Conservation (phyloP, 2,888 invertebrate genomes). For the Ornithoptera priamus region DNA sequence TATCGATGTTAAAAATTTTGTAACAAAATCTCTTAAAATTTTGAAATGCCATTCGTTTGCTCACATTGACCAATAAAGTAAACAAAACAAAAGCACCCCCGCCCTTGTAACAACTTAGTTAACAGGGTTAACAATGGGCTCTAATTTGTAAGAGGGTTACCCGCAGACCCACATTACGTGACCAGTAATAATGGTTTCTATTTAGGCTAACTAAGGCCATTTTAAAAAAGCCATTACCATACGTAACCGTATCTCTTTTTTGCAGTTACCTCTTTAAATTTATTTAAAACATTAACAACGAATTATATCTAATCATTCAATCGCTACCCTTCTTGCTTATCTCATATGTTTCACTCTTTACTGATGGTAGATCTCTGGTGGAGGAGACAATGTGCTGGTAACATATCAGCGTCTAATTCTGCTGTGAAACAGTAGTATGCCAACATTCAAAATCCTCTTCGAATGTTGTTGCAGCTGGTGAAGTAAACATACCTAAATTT, state of each 20-base stretch:
- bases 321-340: no score
- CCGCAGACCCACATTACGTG: constrained; percentile 32
- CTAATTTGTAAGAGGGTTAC: constrained; percentile 32
- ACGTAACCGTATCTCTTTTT: not conserved
- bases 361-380: no score
- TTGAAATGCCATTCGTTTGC: not conserved
- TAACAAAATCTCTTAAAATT: not conserved
- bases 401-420: no score
- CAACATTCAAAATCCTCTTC: no score
- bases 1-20: not conserved
- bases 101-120: constrained; percentile 28
- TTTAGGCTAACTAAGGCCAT: constrained; percentile 17
- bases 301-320: no score
- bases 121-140: constrained; percentile 30
- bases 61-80: constrained; percentile 1
- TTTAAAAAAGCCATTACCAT: constrained; percentile 10
- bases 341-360: no score
- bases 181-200: constrained; percentile 24
- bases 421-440: no score
- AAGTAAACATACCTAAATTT: no score
- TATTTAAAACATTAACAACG: no score
- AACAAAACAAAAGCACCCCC: constrained; percentile 14
- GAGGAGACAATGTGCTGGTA: no score
- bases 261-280: not conserved
- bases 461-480: no score